Evolutionary conservation across 2,888 invertebrate genomes (phyloP), one percentile per base, ranked within the genome.

Genomic region (Dromius quadrimaculatus): DNA sequence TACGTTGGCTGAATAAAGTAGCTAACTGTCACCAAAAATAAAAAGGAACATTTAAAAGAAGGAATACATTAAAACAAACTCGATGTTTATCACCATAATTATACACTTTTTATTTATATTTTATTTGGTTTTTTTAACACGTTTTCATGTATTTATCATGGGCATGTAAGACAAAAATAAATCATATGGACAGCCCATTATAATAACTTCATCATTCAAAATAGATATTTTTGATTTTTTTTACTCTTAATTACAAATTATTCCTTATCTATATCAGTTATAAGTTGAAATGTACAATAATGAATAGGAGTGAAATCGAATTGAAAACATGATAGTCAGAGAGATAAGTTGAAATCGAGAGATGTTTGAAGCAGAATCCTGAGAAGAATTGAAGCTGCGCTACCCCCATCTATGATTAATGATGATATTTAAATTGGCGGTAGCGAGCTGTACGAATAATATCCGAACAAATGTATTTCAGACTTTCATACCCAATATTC

Each of bases 161-260:
- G 70, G 70, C 70, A 70, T 70, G 32, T 70, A 43, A 70, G 70
- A 70, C 70, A 70, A 70, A 70, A 70, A 70, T 70, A 70, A 70
- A 62, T 62, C 70, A 70, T 70, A 70, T 62, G 68, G 65, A 59
- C 50, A 32, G 68, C 68, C 68, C 68, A 66, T 62, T 23, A 70
- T 61, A 70, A 59, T 70, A 66, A 66, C 57, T 70, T 70, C 62
- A 70, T 70, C 70, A 70, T 70, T 70, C 70, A 70, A 70, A 70
- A 70, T 70, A 70, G 70, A 70, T 62, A 70, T 70, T 70, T 66
- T 61, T 15, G 34, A 34, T 38, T 61, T 47, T n/a, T n/a, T 47
- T 65, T 54, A 65, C 50, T 59, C 68, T 59, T 68, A 68, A 59
- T 68, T 68, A 70, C 70, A 62, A 70, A 70, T 62, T 70, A 70